These are phyloP conservation scores for Garrulus glandarius DNA, from an alignment of 2,797 vertebrate species.

Conservation along the genomic window DNA sequence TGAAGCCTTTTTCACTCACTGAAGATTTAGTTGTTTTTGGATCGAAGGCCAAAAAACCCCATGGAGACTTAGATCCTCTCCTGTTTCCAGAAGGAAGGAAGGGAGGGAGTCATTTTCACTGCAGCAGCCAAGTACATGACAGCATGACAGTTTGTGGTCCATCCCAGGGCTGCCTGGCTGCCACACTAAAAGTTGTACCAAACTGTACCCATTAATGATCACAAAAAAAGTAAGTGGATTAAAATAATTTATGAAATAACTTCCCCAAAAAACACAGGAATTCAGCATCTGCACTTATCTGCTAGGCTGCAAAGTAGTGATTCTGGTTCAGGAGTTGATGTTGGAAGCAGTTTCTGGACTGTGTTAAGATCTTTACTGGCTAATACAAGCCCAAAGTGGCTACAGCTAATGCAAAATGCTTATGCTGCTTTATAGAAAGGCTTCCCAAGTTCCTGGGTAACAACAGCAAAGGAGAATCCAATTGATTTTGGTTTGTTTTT, in stretches of 20 bases:
- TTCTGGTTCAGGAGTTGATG: not conserved
- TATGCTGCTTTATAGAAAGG: not conserved
- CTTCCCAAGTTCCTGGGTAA: not conserved
- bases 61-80: not conserved
- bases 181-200: not conserved
- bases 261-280: not conserved
- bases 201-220: not conserved
- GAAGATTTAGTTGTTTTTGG: not conserved
- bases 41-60: not conserved
- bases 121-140: fast-evolving
- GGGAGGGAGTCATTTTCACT: not conserved
- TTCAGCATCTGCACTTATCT: not conserved
- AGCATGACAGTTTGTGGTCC: fast-evolving
- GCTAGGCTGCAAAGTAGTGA: not conserved
- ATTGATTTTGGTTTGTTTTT: fast-evolving
- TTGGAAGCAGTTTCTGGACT: not conserved
- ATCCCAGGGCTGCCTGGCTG: not conserved
- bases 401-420: not conserved
- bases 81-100: not conserved
- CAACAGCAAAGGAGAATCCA: not conserved
- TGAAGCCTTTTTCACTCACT: not conserved
- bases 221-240: not conserved
- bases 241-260: not conserved
- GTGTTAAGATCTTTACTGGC: not conserved
- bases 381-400: not conserved